Conservation (phyloP, 2,888 invertebrate genomes). For the Celastrina argiolus region DNA sequence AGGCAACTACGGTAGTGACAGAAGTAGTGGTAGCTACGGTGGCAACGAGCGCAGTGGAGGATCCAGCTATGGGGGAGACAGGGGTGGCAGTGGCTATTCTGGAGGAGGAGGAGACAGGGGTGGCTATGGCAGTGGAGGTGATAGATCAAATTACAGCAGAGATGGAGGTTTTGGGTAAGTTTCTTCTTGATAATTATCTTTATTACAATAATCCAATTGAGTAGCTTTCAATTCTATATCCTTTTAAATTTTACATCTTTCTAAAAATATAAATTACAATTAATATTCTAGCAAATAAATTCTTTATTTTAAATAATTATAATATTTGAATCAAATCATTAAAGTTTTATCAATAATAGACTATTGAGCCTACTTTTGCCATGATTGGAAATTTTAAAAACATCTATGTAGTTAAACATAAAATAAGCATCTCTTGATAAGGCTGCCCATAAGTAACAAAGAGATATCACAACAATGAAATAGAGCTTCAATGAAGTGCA, state of each 20-base stretch:
- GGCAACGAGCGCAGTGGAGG: constrained; percentile 53
- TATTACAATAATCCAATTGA: constrained; percentile 1
- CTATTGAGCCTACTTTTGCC: neutral
- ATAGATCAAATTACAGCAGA: constrained; percentile 72
- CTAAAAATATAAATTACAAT: too few species aligned
- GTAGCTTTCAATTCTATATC: neutral
- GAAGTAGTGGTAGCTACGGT: constrained; percentile 58
- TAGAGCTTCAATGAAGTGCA: neutral
- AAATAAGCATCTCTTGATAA: neutral
- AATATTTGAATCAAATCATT: too few species aligned
- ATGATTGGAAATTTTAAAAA: neutral
- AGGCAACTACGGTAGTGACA: constrained; percentile 52
- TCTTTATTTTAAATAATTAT: too few species aligned
- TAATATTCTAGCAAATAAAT: too few species aligned
- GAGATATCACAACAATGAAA: neutral
- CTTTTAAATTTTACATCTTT: too few species aligned
- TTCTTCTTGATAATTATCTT: constrained; percentile 33
- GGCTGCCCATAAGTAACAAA: neutral
- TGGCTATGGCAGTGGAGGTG: constrained; percentile 62
- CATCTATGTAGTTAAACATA: neutral
- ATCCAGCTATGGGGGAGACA: constrained; percentile 56
- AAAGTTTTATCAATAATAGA: too few species aligned
- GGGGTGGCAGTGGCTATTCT: constrained; percentile 59
- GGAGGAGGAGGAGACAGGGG: constrained; percentile 64
- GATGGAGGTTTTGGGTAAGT: constrained; percentile 80